phyloP scores from a whole-genome alignment of 2,797 vertebrate genomes.

The Champsocephalus gunnari region DNA sequence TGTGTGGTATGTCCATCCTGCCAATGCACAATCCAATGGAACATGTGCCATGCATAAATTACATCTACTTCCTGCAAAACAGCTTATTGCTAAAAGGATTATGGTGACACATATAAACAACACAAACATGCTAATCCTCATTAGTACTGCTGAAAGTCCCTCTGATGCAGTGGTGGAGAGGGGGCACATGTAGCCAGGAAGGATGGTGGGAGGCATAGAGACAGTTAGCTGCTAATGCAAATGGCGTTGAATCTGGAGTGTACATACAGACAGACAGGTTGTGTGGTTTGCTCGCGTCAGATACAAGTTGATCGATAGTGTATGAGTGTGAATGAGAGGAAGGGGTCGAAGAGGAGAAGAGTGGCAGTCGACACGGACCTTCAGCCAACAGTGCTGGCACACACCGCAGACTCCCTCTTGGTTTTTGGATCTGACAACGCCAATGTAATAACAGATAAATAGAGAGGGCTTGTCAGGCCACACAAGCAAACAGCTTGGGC shows the following conservation, averaged over 20 bases:
- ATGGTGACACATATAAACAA: slow-evolving; percentile 85
- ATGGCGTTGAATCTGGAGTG: slow-evolving; percentile 38
- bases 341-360: slow-evolving; percentile 38
- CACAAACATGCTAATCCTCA: slow-evolving; percentile 87
- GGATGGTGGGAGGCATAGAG: slow-evolving; percentile 61
- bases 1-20: slow-evolving; percentile 52
- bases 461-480: slow-evolving; percentile 81
- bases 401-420: slow-evolving; percentile 71
- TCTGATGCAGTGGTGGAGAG: slow-evolving; percentile 69
- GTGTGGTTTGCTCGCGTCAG: slow-evolving; percentile 34
- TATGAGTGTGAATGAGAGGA: slow-evolving; percentile 52
- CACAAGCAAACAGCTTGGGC: slow-evolving; percentile 85
- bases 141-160: slow-evolving; percentile 83
- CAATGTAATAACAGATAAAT: slow-evolving; percentile 86
- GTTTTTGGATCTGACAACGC: slow-evolving; percentile 83
- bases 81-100: slow-evolving; percentile 86
- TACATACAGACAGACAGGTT: slow-evolving; percentile 34
- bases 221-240: slow-evolving; percentile 62
- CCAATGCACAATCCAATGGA: slow-evolving; percentile 52
- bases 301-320: slow-evolving; percentile 61
- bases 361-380: slow-evolving; percentile 52
- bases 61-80: slow-evolving; percentile 79
- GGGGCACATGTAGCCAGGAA: slow-evolving; percentile 62
- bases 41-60: slow-evolving; percentile 77
- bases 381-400: slow-evolving; percentile 75